phyloP scores from a whole-genome alignment of 2,797 vertebrate species.

The Gymnodraco acuticeps region DNA sequence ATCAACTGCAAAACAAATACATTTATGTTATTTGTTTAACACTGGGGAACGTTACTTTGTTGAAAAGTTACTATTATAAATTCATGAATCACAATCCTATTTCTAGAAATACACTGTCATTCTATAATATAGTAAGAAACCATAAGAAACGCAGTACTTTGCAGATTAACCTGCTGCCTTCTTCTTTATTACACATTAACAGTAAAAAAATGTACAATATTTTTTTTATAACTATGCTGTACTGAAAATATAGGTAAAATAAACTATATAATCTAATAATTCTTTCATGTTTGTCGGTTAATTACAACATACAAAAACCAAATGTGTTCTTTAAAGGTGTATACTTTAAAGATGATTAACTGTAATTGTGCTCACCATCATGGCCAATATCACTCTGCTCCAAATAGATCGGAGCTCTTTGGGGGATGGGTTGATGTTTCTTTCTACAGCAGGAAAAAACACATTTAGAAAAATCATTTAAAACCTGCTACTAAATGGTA shows the following conservation, averaged over 20 bases:
- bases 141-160: too few relatives aligned
- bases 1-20: conserved; percentile 83
- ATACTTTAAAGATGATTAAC: background rate
- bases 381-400: conserved; percentile 91
- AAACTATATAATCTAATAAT: background rate
- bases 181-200: too few relatives aligned
- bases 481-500: background rate
- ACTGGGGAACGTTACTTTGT: background rate
- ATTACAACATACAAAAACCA: background rate
- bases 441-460: conserved; percentile 81
- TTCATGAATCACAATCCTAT: too few relatives aligned
- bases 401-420: conserved; percentile 85
- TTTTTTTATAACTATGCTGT: too few relatives aligned
- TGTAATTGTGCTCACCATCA: conserved; percentile 85
- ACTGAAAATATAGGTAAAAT: too few relatives aligned
- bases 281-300: background rate
- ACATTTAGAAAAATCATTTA: background rate
- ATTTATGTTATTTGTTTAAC: background rate
- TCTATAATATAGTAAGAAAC: too few relatives aligned
- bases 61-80: too few relatives aligned
- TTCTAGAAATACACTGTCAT: too few relatives aligned
- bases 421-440: conserved; percentile 88
- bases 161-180: too few relatives aligned
- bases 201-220: too few relatives aligned
- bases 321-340: background rate